These are phyloP conservation scores for Hirtodrosophila alboralis DNA, from an alignment of 2,888 invertebrate species.

Conservation along the genomic window DNA sequence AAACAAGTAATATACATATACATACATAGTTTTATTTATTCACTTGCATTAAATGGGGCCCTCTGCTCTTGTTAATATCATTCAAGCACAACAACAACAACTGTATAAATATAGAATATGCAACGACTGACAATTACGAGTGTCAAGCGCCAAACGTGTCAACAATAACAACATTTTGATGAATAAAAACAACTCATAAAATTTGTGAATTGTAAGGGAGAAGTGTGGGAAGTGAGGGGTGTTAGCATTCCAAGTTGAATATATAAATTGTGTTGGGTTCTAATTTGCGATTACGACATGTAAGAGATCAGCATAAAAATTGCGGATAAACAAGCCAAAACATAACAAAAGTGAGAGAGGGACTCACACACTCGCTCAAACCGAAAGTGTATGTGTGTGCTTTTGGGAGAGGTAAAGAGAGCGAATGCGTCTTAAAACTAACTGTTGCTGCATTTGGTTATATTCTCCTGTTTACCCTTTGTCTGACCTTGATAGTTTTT, in stretches of 20 bases:
- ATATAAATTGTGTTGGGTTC: constrained; percentile 5
- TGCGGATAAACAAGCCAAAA: constrained; percentile 5
- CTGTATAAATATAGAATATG: constrained; percentile 36
- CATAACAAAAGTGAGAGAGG: background rate
- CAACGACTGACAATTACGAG: constrained; percentile 14
- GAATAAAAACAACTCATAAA: constrained; percentile 30
- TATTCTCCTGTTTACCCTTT: constrained; percentile 56
- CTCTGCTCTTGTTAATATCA: constrained; percentile 10
- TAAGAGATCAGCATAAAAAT: constrained; percentile 18
- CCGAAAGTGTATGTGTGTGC: too few species aligned
- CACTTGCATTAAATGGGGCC: constrained; percentile 2
- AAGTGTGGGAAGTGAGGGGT: background rate
- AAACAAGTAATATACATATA: too few species aligned
- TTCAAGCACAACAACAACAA: constrained; percentile 27
- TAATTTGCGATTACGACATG: constrained; percentile 10
- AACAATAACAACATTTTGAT: constrained; percentile 29
- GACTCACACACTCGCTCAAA: background rate
- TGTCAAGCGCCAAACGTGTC: constrained; percentile 4
- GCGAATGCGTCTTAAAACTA: constrained; percentile 39
- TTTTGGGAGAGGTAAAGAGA: constrained; percentile 6
- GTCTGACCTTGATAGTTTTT: constrained; percentile 66
- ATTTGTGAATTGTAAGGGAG: background rate
- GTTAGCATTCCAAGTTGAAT: background rate
- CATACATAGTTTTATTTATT: too few species aligned
- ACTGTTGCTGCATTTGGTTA: constrained; percentile 61